Conservation (phyloP, 2,888 invertebrate species). For the Amiota minor region DNA sequence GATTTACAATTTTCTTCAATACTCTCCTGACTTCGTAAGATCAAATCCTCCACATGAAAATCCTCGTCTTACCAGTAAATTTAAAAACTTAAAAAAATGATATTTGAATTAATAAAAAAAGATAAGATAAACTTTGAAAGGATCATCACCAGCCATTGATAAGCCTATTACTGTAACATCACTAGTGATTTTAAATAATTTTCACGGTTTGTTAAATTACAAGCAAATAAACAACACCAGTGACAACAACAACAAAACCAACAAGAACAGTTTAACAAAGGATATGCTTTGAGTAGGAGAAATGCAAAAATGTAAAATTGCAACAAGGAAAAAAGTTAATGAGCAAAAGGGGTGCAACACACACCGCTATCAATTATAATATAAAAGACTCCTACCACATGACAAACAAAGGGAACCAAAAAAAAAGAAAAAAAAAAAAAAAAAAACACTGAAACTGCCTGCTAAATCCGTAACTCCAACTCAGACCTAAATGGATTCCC, state of each 20-base stretch:
- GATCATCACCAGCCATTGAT: no score
- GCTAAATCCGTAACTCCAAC: no score
- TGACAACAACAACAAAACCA: not conserved
- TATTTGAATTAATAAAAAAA: no score
- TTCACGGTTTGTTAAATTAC: conserved; percentile 34
- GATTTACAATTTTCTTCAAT: not conserved
- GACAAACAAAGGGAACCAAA: not conserved
- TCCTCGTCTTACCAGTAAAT: no score
- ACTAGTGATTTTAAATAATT: conserved; percentile 10
- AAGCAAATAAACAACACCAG: conserved; percentile 38
- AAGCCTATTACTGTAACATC: no score
- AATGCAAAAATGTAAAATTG: not conserved
- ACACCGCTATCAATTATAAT: conserved; percentile 28
- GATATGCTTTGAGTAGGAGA: not conserved
- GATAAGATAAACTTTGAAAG: no score
- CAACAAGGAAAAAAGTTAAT: conserved; percentile 20
- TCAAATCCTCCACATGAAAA: no score
- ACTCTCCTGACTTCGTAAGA: not conserved
- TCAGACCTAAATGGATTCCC: no score
- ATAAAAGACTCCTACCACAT: not conserved
- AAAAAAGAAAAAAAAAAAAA: not conserved
- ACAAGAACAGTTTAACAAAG: not conserved
- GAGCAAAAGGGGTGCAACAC: conserved; percentile 15
- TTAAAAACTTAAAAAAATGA: no score
- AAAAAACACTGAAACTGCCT: no score